Evolutionary conservation across 2,113 vertebrate species (phyloP).

Genomic region (Mugil cephalus): DNA sequence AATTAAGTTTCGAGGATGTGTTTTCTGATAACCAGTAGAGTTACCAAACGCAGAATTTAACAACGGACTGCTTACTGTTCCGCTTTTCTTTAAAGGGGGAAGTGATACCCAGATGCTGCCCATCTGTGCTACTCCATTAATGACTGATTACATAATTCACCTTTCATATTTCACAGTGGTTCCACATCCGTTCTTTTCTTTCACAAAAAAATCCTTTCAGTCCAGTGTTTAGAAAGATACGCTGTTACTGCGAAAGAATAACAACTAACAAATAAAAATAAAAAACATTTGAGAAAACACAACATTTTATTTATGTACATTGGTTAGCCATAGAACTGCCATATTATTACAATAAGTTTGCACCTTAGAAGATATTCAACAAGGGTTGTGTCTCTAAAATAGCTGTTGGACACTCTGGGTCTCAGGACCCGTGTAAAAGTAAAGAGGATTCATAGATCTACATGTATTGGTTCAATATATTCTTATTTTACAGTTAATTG

Average conservation of each 20-base stretch:
- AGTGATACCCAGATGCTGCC: slow-evolving; percentile 60
- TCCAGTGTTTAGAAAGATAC: neutral
- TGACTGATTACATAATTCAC: slow-evolving; percentile 51
- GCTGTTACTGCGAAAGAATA: neutral
- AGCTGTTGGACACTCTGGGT: neutral
- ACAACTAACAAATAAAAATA: neutral
- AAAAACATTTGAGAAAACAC: slow-evolving; percentile 48
- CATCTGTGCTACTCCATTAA: slow-evolving; percentile 62
- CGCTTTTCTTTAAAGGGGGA: slow-evolving; percentile 9
- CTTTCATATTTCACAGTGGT: slow-evolving; percentile 15
- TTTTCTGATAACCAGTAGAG: too few species aligned
- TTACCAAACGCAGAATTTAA: too few species aligned
- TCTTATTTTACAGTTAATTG: slow-evolving; percentile 22
- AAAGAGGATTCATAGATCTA: slow-evolving; percentile 15
- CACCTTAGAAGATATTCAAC: slow-evolving; percentile 27
- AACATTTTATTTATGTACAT: slow-evolving; percentile 45
- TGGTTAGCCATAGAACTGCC: slow-evolving; percentile 11
- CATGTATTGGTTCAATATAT: neutral
- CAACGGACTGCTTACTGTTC: neutral
- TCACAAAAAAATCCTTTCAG: slow-evolving; percentile 1
- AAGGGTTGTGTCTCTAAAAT: slow-evolving; percentile 41
- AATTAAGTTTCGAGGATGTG: too few species aligned
- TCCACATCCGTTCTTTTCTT: slow-evolving; percentile 4
- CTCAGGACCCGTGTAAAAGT: neutral
- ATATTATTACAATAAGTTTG: neutral